phyloP scores from a whole-genome alignment of 2,888 invertebrate genomes.

The Listrodromus nycthemerus region DNA sequence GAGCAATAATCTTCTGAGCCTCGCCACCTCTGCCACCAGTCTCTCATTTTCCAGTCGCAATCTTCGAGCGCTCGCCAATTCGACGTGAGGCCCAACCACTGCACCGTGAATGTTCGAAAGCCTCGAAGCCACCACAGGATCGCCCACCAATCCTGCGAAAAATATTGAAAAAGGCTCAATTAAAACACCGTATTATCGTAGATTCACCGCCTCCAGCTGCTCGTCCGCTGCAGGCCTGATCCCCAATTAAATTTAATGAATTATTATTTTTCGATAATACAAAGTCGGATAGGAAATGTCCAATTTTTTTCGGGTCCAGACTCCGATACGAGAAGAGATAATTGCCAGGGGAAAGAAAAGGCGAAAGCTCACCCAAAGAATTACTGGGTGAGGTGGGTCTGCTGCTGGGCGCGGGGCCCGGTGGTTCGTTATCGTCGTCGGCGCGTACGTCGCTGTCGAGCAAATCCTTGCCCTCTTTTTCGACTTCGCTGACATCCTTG shows the following conservation, averaged over 20 bases:
- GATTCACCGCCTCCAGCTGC: background rate
- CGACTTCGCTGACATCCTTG: slow-evolving; percentile 79
- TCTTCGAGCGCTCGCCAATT: slow-evolving; percentile 87
- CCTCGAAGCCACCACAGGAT: slow-evolving; percentile 81
- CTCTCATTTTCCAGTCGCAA: slow-evolving; percentile 92
- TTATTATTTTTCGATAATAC: slow-evolving; percentile 13
- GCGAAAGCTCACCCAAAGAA: slow-evolving; percentile 77
- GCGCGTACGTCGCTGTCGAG: slow-evolving; percentile 80
- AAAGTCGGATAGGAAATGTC: slow-evolving; percentile 36
- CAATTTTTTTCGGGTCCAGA: slow-evolving; percentile 30
- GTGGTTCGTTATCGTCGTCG: slow-evolving; percentile 85
- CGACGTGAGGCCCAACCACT: slow-evolving; percentile 85
- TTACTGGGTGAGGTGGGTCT: slow-evolving; percentile 81
- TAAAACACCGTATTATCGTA: background rate
- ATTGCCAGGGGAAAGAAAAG: slow-evolving; percentile 32
- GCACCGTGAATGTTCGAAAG: slow-evolving; percentile 81
- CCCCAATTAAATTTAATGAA: slow-evolving; percentile 47
- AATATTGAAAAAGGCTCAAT: slow-evolving; percentile 22
- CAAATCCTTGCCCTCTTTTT: slow-evolving; percentile 80
- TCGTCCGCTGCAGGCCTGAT: slow-evolving; percentile 12
- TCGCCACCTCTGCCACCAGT: slow-evolving; percentile 89
- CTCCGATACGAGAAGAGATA: slow-evolving; percentile 30
- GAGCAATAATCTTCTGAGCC: slow-evolving; percentile 89
- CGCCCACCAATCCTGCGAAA: slow-evolving; percentile 77
- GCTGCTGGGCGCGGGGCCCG: slow-evolving; percentile 82